Base-by-base conservation (phyloP, 2,797 vertebrate species). In the Acanthiza pusilla region DNA sequence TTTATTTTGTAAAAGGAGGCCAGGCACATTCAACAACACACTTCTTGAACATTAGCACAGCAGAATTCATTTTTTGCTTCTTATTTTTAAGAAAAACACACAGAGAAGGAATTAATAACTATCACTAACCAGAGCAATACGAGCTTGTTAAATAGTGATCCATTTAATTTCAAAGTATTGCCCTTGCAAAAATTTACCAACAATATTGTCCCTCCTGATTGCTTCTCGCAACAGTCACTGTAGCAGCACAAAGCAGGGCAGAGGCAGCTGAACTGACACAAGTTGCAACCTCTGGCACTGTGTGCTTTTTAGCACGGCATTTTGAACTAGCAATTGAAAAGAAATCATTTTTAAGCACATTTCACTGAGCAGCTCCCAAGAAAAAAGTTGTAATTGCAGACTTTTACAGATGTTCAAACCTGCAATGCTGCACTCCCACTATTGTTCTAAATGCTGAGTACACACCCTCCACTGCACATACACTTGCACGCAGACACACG, bases 51-150 rank as follows among this genome's bases (percentile, higher is more conserved):
- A 93, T 91, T 95, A 96, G 93, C 14, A 15, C 40, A 47, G 72
- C 50, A 45, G 80, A 97, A 96, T 94, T 84, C 17, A 93, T 88
- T 97, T 74, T 94, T 43, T 77, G 50, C 77, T 91, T 85, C 83
- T 92, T 88, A 62, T 92, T 87, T 83, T 95, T 40, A 68, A 85
- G 72, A 72, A 36, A 84, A 36, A 84, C 74, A 85, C 67, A 80
- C 72, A 81, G 84, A 96, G 67, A 84, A 94, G 22, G 72, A 95
- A 88, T 80, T 92, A 91, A 76, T 84, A 90, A 91, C 15, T 48
- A 57, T 18, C 71, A 93, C 60, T 89, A 70, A 81, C 60, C 7
- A 4, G 54, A 94, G 85, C 79, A n/a, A 68, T 50, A 86, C 62
- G 13, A 66, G n/a, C 48, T 58, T 72, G 57, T 83, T 77, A 95